Evolutionary conservation across 1,140 invertebrate genomes (phyloP).

Genomic region (Penaeus vannamei): DNA sequence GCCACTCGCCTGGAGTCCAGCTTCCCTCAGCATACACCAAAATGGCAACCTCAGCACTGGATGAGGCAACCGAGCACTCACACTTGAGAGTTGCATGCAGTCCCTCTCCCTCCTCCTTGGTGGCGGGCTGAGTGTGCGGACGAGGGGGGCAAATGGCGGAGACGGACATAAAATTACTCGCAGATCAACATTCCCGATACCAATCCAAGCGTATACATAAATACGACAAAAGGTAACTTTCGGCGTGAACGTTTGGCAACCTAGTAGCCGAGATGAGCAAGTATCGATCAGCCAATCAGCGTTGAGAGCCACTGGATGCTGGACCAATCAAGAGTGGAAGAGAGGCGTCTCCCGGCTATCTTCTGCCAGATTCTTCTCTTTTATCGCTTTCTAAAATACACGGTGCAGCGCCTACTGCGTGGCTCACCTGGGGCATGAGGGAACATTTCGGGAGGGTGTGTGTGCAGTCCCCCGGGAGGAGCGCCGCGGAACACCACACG

Average conservation of each 20-base stretch:
- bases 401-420: no score
- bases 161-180: background rate
- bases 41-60: conserved; percentile 47
- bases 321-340: conserved; percentile 60
- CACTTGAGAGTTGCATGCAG: background rate
- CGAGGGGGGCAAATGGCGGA: background rate
- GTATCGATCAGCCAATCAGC: conserved; percentile 65
- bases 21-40: conserved; percentile 32
- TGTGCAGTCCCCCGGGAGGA: background rate
- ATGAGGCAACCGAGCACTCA: background rate
- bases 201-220: conserved; percentile 42
- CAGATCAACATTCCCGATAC: conserved; percentile 34
- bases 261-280: conserved; percentile 61
- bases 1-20: background rate
- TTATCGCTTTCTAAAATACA: conserved; percentile 40
- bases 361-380: conserved; percentile 57
- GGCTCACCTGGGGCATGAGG: background rate
- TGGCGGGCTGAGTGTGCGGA: background rate
- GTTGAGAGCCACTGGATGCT: conserved; percentile 60
- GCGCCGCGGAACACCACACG: no score
- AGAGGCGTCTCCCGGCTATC: conserved; percentile 48
- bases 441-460: background rate
- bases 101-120: no score
- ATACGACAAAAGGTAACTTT: conserved; percentile 47
- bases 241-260: conserved; percentile 55